Percentiles rank a stretch among this genome's conserved stretches.
These are phyloP conservation scores for Drosophila koepferae DNA, from an alignment of 2,888 invertebrate genomes.

Conservation along the genomic window DNA sequence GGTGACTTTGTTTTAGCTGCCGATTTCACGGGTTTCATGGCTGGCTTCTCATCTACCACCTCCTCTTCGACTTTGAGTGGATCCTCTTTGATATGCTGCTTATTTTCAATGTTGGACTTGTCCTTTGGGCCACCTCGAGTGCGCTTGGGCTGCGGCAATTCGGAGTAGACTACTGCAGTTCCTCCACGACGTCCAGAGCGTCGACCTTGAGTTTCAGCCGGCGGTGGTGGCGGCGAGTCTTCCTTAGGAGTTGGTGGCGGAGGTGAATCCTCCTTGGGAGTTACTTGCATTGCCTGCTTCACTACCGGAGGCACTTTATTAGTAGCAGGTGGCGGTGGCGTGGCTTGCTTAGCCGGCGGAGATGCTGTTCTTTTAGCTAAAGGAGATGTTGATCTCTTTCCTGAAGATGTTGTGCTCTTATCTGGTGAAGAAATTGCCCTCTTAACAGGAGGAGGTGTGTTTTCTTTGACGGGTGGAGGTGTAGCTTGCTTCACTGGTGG, in stretches of 20 bases:
- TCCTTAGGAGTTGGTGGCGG: slow-evolving; percentile 31
- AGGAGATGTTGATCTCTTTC: not conserved
- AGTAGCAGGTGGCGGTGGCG: not conserved
- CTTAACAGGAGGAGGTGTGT: not conserved
- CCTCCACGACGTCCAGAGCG: slow-evolving; percentile 81
- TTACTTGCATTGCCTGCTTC: slow-evolving; percentile 14
- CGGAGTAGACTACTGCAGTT: slow-evolving; percentile 69
- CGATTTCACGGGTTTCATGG: slow-evolving; percentile 1
- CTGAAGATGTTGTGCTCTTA: not conserved
- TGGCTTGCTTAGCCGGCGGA: not conserved
- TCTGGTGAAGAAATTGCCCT: not conserved
- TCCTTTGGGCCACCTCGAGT: slow-evolving; percentile 69
- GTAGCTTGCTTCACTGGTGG: not conserved
- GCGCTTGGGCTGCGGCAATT: slow-evolving; percentile 76
- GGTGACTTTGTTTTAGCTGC: slow-evolving; percentile 24
- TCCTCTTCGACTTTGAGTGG: slow-evolving; percentile 33
- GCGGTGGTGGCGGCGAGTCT: slow-evolving; percentile 34
- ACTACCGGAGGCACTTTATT: not conserved
- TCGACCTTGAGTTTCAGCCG: slow-evolving; percentile 48
- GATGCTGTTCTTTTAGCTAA: not conserved
- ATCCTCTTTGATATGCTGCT: slow-evolving; percentile 28
- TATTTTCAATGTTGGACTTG: slow-evolving; percentile 25
- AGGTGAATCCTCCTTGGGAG: slow-evolving; percentile 31
- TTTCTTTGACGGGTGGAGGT: not conserved
- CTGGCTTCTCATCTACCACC: slow-evolving; percentile 2